phyloP scores from a whole-genome alignment of 2,888 invertebrate genomes.

The Xestia xanthographa region DNA sequence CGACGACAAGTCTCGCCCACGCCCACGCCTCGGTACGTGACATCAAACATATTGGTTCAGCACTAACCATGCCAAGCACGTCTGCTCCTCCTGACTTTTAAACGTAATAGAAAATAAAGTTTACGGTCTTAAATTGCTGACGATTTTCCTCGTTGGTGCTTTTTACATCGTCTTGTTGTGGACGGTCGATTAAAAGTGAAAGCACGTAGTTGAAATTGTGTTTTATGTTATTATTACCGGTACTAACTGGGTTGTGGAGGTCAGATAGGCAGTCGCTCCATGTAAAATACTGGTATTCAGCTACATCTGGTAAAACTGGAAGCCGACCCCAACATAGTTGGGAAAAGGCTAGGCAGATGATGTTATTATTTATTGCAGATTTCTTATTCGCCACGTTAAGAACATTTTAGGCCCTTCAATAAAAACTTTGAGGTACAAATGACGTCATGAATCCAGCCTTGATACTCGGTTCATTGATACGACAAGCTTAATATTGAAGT shows the following conservation, averaged over 20 bases:
- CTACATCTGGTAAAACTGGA: too few species aligned
- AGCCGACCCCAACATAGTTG: too few species aligned
- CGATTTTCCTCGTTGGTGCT: constrained; percentile 29
- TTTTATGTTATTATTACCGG: constrained; percentile 7
- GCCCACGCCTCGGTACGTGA: constrained; percentile 57
- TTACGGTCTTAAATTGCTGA: constrained; percentile 49
- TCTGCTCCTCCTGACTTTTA: constrained; percentile 47
- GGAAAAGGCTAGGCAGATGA: too few species aligned
- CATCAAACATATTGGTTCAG: constrained; percentile 60
- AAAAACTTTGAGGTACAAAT: background rate
- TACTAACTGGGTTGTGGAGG: too few species aligned
- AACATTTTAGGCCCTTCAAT: background rate
- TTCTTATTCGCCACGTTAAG: background rate
- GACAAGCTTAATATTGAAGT: constrained; percentile 1
- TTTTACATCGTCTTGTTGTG: constrained; percentile 25
- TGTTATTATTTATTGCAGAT: constrained; percentile 3
- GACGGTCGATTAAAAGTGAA: constrained; percentile 12
- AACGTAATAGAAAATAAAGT: constrained; percentile 62
- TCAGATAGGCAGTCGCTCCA: too few species aligned
- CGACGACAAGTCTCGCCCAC: constrained; percentile 40
- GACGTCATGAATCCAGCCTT: background rate
- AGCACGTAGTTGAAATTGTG: constrained; percentile 17
- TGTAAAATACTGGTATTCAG: too few species aligned
- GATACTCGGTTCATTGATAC: background rate
- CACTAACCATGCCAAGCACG: constrained; percentile 57